Base-by-base conservation (phyloP, 2,888 invertebrate genomes). In the Acrocyrtus sp. region DNA sequence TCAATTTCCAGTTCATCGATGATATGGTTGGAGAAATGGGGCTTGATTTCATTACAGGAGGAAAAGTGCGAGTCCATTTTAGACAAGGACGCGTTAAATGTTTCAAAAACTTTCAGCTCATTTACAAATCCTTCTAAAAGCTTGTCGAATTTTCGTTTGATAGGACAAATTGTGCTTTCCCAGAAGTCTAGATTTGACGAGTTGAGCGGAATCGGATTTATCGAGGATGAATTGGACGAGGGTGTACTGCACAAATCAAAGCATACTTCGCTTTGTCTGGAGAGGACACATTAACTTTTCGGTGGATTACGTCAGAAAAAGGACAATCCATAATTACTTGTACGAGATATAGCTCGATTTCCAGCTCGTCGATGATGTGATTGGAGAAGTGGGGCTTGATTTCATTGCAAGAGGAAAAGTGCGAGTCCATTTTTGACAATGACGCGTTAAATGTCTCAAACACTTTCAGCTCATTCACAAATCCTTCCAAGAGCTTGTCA, bases 1-100 rank as follows among this genome's bases (percentile, higher is more conserved):
- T 74, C 63, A 1, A 65, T 56, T 29, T 56, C 60, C 12, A 56
- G 27, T 19, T 74, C 65, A 12, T 67, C 54, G 27, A 69, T 65
- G 21, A 74, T 51, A 41, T 57, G 56, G n/a, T 74, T 63, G 1
- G 68, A 58, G 26, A 74, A 74, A 21, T 74, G 74, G 3, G 74
- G 69, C 17, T 43, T 57, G 8, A 74, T 68, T 27, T 69, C 65
- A 29, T 69, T 51, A 27, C 74, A 74, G 1, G 68, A 68, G 4
- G 43, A 17, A 19, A 61, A 48, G 1, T 50, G 41, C 8, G 58
- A 43, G 22, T 56, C 51, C n/a, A 62, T 22, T 6, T 50, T 58
- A 12, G 41, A 26, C 12, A 24, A 27, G 1, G 57, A 51, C 10
- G 74, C 57, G 17, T 58, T 72, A 12, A 60, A 58, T 0, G 41